A percentile compares a stretch with the other conserved stretches of the same genome.
These are phyloP conservation scores for Theocolax elegans DNA, from an alignment of 1,140 invertebrate species.

Conservation along the genomic window DNA sequence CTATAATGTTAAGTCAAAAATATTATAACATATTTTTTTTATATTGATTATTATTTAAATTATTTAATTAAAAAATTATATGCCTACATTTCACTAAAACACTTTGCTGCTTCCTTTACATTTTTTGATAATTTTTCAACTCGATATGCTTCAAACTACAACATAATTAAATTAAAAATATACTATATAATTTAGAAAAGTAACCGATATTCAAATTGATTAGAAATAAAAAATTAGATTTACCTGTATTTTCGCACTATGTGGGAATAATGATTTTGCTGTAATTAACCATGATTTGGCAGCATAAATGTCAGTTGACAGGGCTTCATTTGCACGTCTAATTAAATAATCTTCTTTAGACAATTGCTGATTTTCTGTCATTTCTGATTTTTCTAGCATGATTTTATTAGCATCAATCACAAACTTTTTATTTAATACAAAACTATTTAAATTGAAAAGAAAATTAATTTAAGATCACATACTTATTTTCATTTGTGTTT, in stretches of 20 bases:
- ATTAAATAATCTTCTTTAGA: slow-evolving; percentile 84
- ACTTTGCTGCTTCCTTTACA: slow-evolving; percentile 84
- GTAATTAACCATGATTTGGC: slow-evolving; percentile 93
- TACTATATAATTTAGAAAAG: neutral
- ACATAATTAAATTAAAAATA: neutral
- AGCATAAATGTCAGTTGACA: slow-evolving; percentile 77
- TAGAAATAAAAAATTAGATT: slow-evolving; percentile 40
- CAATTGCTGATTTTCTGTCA: slow-evolving; percentile 54
- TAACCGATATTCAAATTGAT: neutral
- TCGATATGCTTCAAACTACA: slow-evolving; percentile 82
- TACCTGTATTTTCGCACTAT: slow-evolving; percentile 86
- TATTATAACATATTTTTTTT: slow-evolving; percentile 8
- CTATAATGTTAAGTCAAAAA: slow-evolving; percentile 52
- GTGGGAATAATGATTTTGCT: slow-evolving; percentile 86
- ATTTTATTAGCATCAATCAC: neutral
- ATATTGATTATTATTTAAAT: slow-evolving; percentile 12
- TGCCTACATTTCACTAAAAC: slow-evolving; percentile 76
- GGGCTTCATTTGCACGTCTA: slow-evolving; percentile 76
- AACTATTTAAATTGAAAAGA: neutral
- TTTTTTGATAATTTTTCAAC: slow-evolving; percentile 84
- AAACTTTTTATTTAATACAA: slow-evolving; percentile 3
- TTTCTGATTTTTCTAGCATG: slow-evolving; percentile 49
- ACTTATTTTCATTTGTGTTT: slow-evolving; percentile 8
- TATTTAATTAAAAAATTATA: slow-evolving; percentile 7
- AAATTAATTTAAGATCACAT: slow-evolving; percentile 9